Evolutionary conservation across 1,140 invertebrate genomes (phyloP).

Genomic region (Drosophila simulans): DNA sequence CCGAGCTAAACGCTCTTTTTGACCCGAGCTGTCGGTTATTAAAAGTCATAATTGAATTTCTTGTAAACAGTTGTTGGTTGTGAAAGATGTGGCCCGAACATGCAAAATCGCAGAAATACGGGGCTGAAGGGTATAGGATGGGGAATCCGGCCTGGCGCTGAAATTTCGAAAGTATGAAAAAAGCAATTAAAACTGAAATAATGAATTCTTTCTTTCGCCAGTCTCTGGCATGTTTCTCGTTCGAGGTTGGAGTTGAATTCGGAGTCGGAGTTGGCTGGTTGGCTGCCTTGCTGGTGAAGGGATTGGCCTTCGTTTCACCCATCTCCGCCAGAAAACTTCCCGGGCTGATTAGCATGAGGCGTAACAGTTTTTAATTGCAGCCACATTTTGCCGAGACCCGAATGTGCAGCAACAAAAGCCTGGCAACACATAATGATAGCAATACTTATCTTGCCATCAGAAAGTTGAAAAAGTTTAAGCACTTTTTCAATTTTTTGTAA

Average conservation of each 20-base stretch:
- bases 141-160: conserved; percentile 57
- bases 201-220: conserved; percentile 77
- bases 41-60: conserved; percentile 84
- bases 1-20: conserved; percentile 49
- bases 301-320: conserved; percentile 34
- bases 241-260: conserved; percentile 27
- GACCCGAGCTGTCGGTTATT: conserved; percentile 70
- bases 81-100: conserved; percentile 76
- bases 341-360: conserved; percentile 81
- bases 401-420: conserved; percentile 56
- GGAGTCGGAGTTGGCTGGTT: conserved; percentile 38
- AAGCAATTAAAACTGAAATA: conserved; percentile 84
- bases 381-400: conserved; percentile 71
- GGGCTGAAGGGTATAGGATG: neutral
- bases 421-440: conserved; percentile 53
- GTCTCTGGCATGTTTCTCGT: conserved; percentile 56
- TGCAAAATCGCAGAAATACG: conserved; percentile 54
- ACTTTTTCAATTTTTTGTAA: conserved; percentile 41
- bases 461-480: conserved; percentile 76
- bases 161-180: conserved; percentile 81
- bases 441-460: conserved; percentile 79
- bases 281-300: conserved; percentile 51
- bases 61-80: conserved; percentile 78
- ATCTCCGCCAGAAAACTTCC: conserved; percentile 30
- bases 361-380: conserved; percentile 83